Conservation (phyloP, 2,797 vertebrate genomes). For the Hydrophis major region DNA sequence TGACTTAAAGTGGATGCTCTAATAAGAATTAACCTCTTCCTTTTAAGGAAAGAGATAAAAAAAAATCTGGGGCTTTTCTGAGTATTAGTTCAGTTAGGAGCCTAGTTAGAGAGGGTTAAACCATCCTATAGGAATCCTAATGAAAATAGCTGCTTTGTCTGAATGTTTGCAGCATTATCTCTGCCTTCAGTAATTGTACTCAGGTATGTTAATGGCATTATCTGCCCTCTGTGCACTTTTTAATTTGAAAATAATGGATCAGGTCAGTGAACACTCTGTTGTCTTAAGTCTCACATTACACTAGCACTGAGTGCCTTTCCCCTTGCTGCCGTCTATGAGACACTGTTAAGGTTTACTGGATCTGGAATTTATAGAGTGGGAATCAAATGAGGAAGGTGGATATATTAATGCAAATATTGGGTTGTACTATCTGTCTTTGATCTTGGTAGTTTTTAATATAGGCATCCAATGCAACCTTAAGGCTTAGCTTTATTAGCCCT, state of each 20-base stretch:
- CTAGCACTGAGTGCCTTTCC: background rate
- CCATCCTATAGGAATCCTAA: background rate
- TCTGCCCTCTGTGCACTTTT: slow-evolving; percentile 4
- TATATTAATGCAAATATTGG: background rate
- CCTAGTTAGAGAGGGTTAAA: background rate
- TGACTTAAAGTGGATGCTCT: background rate
- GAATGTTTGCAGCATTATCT: slow-evolving; percentile 5
- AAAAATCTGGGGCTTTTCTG: background rate
- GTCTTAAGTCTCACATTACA: background rate
- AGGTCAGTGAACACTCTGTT: background rate
- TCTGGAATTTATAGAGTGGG: background rate
- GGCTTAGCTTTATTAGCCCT: background rate
- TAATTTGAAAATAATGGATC: background rate
- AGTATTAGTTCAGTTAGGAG: slow-evolving; percentile 4
- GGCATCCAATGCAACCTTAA: background rate
- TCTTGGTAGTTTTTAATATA: background rate
- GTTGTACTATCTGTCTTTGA: background rate
- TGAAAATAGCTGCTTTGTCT: background rate
- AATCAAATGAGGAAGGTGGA: background rate
- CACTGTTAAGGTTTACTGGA: background rate
- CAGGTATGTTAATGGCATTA: background rate
- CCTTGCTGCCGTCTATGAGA: background rate
- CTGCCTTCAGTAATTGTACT: background rate
- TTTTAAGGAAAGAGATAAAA: background rate
- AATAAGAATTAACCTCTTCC: background rate